phyloP scores from a whole-genome alignment of 2,113 vertebrate species.

The Anser cygnoides region DNA sequence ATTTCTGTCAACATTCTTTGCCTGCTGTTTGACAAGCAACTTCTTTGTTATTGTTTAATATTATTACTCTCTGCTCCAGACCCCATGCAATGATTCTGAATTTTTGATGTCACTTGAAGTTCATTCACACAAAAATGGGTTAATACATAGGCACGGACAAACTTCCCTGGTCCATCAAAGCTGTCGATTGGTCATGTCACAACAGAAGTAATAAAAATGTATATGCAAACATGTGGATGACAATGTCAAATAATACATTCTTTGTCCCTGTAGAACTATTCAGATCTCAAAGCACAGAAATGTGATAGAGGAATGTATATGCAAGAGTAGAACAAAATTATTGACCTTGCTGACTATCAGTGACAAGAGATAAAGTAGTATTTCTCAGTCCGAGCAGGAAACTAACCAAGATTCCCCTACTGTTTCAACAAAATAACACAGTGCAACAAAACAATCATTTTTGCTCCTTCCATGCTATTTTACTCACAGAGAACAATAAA shows the following conservation, averaged over 20 bases:
- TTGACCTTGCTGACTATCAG: background rate
- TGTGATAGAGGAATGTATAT: background rate
- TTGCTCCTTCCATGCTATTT: background rate
- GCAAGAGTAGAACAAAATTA: background rate
- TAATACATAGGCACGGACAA: background rate
- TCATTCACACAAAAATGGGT: background rate
- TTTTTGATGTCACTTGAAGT: background rate
- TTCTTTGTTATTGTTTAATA: background rate
- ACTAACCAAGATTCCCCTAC: background rate
- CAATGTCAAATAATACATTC: accelerated
- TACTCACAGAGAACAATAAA: background rate
- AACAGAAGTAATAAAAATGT: background rate
- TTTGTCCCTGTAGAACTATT: background rate
- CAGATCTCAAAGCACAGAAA: background rate
- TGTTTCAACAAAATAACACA: background rate
- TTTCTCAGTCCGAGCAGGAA: background rate
- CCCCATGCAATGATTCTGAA: background rate
- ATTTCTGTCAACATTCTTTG: background rate
- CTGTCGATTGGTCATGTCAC: background rate
- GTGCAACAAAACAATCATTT: background rate
- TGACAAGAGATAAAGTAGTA: background rate
- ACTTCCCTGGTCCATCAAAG: background rate
- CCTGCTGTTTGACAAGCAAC: background rate
- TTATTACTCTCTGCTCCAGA: background rate
- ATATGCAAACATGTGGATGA: background rate